Conservation (phyloP, 1,140 invertebrate species). For the Sipha flava region DNA sequence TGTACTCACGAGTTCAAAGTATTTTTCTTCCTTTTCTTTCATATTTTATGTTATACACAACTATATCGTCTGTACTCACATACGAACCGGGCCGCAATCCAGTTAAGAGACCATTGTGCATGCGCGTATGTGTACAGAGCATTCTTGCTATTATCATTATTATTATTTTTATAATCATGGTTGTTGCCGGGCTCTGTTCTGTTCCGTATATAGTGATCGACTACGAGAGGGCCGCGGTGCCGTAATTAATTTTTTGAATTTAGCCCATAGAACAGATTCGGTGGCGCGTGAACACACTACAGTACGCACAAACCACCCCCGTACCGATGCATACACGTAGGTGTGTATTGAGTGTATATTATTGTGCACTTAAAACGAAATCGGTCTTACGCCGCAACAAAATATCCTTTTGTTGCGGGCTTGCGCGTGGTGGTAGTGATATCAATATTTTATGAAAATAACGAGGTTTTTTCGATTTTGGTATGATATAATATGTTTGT, state of each 20-base stretch:
- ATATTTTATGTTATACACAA: neutral
- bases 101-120: slow-evolving; percentile 3
- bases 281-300: neutral
- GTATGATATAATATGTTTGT: too few relatives aligned
- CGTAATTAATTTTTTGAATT: slow-evolving; percentile 4
- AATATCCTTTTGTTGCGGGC: too few relatives aligned
- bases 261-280: neutral
- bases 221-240: neutral
- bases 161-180: neutral
- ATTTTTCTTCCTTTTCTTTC: too few relatives aligned
- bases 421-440: too few relatives aligned
- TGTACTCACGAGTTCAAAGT: too few relatives aligned
- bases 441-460: too few relatives aligned
- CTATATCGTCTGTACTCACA: neutral
- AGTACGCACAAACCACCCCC: neutral
- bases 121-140: neutral
- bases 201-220: neutral
- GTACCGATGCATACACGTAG: too few relatives aligned
- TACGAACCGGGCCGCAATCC: neutral
- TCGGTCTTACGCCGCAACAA: too few relatives aligned
- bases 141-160: neutral
- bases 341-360: too few relatives aligned
- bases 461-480: too few relatives aligned
- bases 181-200: neutral
- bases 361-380: too few relatives aligned